Base-by-base conservation (phyloP, 2,888 invertebrate species). In the Sinhomidia bicolor region DNA sequence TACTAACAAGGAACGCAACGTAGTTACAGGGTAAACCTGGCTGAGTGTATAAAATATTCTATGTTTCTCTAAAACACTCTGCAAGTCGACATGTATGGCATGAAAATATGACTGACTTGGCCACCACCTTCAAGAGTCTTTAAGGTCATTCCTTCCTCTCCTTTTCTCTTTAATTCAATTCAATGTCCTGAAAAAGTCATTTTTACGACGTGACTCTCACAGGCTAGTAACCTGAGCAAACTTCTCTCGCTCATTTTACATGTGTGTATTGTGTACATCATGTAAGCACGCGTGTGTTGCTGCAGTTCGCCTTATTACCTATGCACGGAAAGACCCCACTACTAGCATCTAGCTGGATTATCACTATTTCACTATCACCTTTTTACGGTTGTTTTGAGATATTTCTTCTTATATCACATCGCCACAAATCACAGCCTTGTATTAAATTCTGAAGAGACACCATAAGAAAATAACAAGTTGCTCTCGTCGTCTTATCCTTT, bases 81-180 rank as follows among this genome's bases (percentile, higher is more conserved):
- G n/a, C n/a, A n/a, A n/a, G n/a, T n/a, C 32, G 23, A 62, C 44
- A 71, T 12, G 44, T 12, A 41, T 71, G 41, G 44, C 41, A 71
- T 71, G 71, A 71, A 44, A 23, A 71, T 71, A 44, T 71, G 41
- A 41, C 12, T 68, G 9, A 12, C 44, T 71, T 36, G 57, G 44
- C 65, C 60, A 60, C 84, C 76, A 74, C 68, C 47, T 57, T 47
- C 76, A 51, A 85, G 79, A 79, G 79, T 79, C 79, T 85, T 68
- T 79, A 85, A 79, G 85, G 85, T 85, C 85, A 85, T 85, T 65
- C 85, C 36, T 85, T 85, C 78, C 65, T 85, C 85, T n/a, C 57
- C 76, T 84, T 62, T 32, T 57, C 3, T 71, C 44, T 68, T 17
- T 60, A 36, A 60, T 71, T 17, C 9, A 41, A 51, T 51, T 3